These are phyloP conservation scores for Automeris io DNA, from an alignment of 2,888 invertebrate genomes.

Conservation along the genomic window DNA sequence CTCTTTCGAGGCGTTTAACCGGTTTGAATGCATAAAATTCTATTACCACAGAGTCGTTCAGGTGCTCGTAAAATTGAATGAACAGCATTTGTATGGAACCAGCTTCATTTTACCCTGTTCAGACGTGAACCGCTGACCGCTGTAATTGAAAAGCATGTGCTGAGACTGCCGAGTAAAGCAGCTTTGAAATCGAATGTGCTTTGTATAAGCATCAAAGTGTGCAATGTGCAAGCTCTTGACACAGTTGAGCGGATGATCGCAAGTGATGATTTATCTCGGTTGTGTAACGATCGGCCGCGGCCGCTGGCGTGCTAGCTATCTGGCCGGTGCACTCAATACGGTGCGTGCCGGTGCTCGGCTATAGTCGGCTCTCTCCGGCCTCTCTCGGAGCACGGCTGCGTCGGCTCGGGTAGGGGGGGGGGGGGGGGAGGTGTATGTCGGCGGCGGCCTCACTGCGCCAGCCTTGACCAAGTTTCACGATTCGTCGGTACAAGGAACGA, in stretches of 20 bases:
- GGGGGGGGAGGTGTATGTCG: slow-evolving; percentile 28
- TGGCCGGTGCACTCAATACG: slow-evolving; percentile 44
- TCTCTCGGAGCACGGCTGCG: slow-evolving; percentile 27
- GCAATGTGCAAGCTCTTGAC: slow-evolving; percentile 59
- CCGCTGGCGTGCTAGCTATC: slow-evolving; percentile 52
- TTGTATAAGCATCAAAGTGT: slow-evolving; percentile 19
- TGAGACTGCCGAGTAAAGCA: neutral
- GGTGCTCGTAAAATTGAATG: slow-evolving; percentile 10
- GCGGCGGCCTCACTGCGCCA: slow-evolving; percentile 38
- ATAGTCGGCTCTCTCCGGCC: slow-evolving; percentile 50
- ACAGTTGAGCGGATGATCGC: slow-evolving; percentile 61
- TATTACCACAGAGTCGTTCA: slow-evolving; percentile 16
- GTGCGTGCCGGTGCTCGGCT: slow-evolving; percentile 54
- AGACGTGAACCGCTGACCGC: neutral
- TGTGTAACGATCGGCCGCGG: slow-evolving; percentile 53
- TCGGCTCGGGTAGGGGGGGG: slow-evolving; percentile 29
- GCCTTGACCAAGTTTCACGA: slow-evolving; percentile 77
- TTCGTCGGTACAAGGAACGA: slow-evolving; percentile 70
- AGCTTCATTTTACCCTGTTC: neutral
- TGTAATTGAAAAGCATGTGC: neutral
- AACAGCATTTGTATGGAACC: slow-evolving; percentile 7
- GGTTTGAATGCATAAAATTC: slow-evolving; percentile 36
- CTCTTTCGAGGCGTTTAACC: slow-evolving; percentile 34
- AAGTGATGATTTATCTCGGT: slow-evolving; percentile 64
- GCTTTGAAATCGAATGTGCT: slow-evolving; percentile 15